These are phyloP conservation scores for Orgyia antiqua DNA, from an alignment of 2,888 invertebrate species.

Conservation along the genomic window DNA sequence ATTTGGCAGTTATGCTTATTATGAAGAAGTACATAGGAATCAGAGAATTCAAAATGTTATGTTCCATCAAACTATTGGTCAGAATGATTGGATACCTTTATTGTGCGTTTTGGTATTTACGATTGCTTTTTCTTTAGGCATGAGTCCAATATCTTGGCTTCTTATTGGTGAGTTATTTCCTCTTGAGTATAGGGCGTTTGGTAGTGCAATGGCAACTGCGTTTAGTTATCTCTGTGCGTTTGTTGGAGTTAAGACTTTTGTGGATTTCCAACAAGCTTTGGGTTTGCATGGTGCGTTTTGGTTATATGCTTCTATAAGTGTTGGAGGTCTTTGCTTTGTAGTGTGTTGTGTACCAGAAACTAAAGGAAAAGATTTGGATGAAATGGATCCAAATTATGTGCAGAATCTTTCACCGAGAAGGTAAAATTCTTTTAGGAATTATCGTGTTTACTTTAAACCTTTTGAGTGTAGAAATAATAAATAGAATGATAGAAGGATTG, in stretches of 20 bases:
- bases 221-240: conserved; percentile 93
- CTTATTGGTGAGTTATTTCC: conserved; percentile 91
- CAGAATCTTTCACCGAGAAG: conserved; percentile 67
- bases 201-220: conserved; percentile 90
- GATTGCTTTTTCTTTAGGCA: conserved; percentile 90
- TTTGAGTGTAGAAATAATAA: conserved; percentile 18
- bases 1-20: conserved; percentile 90
- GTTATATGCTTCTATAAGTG: conserved; percentile 90
- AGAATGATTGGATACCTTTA: conserved; percentile 89
- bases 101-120: conserved; percentile 90
- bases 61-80: conserved; percentile 74
- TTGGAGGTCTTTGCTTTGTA: conserved; percentile 89
- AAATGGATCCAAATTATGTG: conserved; percentile 87
- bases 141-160: conserved; percentile 92
- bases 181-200: conserved; percentile 89
- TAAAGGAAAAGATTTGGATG: conserved; percentile 92
- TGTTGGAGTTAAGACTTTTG: conserved; percentile 90
- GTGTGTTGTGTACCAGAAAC: conserved; percentile 94
- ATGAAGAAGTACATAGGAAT: conserved; percentile 82
- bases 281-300: conserved; percentile 92
- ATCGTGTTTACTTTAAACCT: conserved; percentile 24
- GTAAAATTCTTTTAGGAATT: conserved; percentile 32
- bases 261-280: conserved; percentile 86
- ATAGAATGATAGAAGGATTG: neutral
- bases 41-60: conserved; percentile 71